Percentiles rank a stretch among this genome's conserved stretches.
phyloP scores from a whole-genome alignment of 2,113 vertebrate genomes.

The Ictalurus furcatus region DNA sequence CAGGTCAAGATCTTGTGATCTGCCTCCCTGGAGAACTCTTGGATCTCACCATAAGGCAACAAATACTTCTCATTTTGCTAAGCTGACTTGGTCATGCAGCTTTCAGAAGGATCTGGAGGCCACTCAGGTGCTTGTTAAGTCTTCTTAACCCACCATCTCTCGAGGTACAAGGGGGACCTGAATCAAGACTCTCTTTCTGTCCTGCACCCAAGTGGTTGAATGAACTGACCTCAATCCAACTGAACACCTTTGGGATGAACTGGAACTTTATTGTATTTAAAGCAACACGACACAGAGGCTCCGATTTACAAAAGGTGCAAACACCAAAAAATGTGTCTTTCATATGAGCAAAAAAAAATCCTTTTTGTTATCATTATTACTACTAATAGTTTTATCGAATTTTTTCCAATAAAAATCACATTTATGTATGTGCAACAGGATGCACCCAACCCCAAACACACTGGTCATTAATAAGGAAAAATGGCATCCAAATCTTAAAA shows the following conservation, averaged over 20 bases:
- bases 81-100: neutral
- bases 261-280: neutral
- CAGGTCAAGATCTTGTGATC: neutral
- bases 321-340: neutral
- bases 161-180: neutral
- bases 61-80: neutral
- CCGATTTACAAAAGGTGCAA: neutral
- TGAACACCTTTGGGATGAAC: neutral
- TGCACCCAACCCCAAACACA: neutral
- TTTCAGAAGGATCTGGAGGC: neutral
- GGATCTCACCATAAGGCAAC: neutral
- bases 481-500: neutral
- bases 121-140: neutral
- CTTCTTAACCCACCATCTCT: neutral
- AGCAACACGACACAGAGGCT: neutral
- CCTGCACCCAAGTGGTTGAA: neutral
- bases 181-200: neutral
- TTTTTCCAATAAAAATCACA: no score
- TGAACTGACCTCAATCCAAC: neutral
- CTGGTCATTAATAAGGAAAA: neutral
- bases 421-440: neutral
- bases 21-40: neutral
- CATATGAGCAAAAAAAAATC: neutral
- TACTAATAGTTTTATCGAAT: neutral
- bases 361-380: neutral